Base-by-base conservation (phyloP, 1,140 invertebrate genomes). In the Papilio machaon region DNA sequence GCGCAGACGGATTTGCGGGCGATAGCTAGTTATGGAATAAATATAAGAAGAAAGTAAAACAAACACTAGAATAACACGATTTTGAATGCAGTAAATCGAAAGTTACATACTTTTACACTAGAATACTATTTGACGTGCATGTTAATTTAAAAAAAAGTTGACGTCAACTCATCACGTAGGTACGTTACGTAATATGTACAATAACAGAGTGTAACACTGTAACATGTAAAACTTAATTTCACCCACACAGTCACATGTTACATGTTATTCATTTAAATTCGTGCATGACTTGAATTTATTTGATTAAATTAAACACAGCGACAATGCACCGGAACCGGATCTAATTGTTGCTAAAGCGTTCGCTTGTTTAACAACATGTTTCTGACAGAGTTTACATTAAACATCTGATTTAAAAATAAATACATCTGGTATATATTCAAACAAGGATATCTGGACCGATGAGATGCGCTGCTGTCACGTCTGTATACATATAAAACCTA, bases 261-360 rank as follows among this genome's bases (percentile, higher is more conserved):
- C 47, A 54, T 54, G 74, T 4, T 15, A 54, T 52, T 30, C 17
- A 52, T 75, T 75, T 75, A 76, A 9, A 76, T 74, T 76, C 23
- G 47, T 19, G 47, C 23, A 49, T 54, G 43, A 54, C 74, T 52
- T 35, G 74, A 76, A 76, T 76, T 23, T 52, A 54, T 76, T 76
- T 76, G 54, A 76, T 76, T 76, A 15, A 30, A 54, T 76, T 76
- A 76, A n/a, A 30, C 74, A 76, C 64, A 76, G 46, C 46, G 49
- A 76, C 10, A 76, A 54, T 54, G n/a, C 73, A 23, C 46, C 47
- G 74, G 23, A 35, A 76, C 74, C 74, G 74, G 74, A 17, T 49
- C 74, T 49, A 76, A 76, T 76, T 47, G 47, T 47, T 46, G 74
- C 23, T 76, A 54, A 13, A 76, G 19, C 43, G 23, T 30, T 46